Percentiles rank a stretch among this genome's conserved stretches.
These are phyloP conservation scores for Cosmopolites sordidus DNA, from an alignment of 2,888 invertebrate genomes.

Conservation along the genomic window DNA sequence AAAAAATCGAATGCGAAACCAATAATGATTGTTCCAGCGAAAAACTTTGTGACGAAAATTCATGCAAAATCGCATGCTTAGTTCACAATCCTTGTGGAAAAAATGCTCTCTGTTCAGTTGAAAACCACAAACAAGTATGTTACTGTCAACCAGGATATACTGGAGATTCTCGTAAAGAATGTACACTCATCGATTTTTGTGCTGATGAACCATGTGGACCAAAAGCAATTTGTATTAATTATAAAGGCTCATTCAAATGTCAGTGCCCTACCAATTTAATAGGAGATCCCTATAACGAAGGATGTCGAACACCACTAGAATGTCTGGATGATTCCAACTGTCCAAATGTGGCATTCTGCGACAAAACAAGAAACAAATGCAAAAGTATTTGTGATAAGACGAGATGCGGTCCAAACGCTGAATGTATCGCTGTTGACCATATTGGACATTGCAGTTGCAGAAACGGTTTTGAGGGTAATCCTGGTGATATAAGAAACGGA, in stretches of 20 bases:
- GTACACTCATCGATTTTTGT: constrained; percentile 75
- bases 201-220: constrained; percentile 73
- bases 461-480: constrained; percentile 72
- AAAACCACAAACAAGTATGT: constrained; percentile 72
- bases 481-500: constrained; percentile 63
- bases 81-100: constrained; percentile 79
- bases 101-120: constrained; percentile 81
- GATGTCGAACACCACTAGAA: constrained; percentile 77
- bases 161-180: constrained; percentile 70
- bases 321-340: constrained; percentile 77
- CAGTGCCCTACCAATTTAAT: constrained; percentile 73
- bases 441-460: constrained; percentile 74
- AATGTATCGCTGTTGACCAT: constrained; percentile 75
- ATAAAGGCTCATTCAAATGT: constrained; percentile 75
- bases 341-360: constrained; percentile 73
- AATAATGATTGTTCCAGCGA: constrained; percentile 74
- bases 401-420: constrained; percentile 77
- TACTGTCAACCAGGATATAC: constrained; percentile 86
- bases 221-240: constrained; percentile 75
- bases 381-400: constrained; percentile 75
- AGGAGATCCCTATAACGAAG: constrained; percentile 80
- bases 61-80: constrained; percentile 83
- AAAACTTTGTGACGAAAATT: constrained; percentile 75
- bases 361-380: constrained; percentile 71
- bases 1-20: constrained; percentile 69